phyloP scores from a whole-genome alignment of 2,797 vertebrate genomes.

The Decapterus maruadsi region DNA sequence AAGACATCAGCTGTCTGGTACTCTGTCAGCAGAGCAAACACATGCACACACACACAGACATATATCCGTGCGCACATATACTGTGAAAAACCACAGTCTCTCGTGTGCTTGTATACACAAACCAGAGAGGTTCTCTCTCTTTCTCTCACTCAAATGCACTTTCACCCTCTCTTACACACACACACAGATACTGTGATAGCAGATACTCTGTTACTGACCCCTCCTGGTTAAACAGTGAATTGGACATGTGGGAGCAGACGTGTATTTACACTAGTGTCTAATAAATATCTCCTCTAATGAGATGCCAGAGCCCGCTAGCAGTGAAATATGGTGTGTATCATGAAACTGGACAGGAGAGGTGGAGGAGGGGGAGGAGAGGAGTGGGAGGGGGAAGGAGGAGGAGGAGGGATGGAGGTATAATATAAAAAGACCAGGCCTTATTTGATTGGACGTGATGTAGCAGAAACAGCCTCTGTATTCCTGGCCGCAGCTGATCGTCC shows the following conservation, averaged over 20 bases:
- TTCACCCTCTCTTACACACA: not conserved
- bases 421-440: slow-evolving; percentile 25
- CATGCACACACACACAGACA: slow-evolving; percentile 19
- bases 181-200: slow-evolving; percentile 18
- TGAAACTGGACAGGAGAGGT: slow-evolving; percentile 7
- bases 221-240: slow-evolving; percentile 56
- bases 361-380: not conserved
- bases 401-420: not conserved
- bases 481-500: slow-evolving; percentile 3
- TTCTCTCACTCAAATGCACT: not conserved
- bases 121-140: slow-evolving; percentile 28
- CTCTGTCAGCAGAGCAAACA: not conserved
- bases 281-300: slow-evolving; percentile 38
- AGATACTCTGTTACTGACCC: slow-evolving; percentile 61
- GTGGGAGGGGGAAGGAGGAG: not conserved
- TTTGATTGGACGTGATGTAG: slow-evolving; percentile 22
- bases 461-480: slow-evolving; percentile 40
- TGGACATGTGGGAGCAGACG: slow-evolving; percentile 24
- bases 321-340: slow-evolving; percentile 48
- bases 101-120: slow-evolving; percentile 46
- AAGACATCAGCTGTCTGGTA: slow-evolving; percentile 22
- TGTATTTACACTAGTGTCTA: slow-evolving; percentile 34
- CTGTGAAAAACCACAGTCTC: slow-evolving; percentile 48
- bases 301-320: not conserved
- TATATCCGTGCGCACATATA: slow-evolving; percentile 31